Evolutionary conservation across 2,113 vertebrate genomes (phyloP).

Genomic region (Atrichornis clamosus): DNA sequence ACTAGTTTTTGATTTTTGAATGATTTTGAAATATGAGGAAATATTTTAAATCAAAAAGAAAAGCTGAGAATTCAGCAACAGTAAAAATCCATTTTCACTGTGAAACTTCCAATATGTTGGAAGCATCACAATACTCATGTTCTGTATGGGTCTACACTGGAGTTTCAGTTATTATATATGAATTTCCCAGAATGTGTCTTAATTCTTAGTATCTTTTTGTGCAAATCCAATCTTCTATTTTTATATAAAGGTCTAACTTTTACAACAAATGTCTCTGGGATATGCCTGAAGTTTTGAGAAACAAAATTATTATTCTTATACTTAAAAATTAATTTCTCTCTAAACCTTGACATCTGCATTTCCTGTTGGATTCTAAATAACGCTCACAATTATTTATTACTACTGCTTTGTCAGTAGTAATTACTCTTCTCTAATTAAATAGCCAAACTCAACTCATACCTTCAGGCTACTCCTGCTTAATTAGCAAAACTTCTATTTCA

Average conservation of each 20-base stretch:
- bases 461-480: not conserved
- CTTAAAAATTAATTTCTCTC: not conserved
- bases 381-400: not conserved
- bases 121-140: not conserved
- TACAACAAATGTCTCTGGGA: not conserved
- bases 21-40: not conserved
- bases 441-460: not conserved
- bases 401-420: not conserved
- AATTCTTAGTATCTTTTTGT: conserved; percentile 18
- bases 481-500: not conserved
- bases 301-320: conserved; percentile 22
- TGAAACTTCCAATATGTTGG: not conserved
- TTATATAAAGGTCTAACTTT: conserved; percentile 48
- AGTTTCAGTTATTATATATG: not conserved
- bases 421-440: not conserved
- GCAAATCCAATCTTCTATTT: conserved; percentile 49
- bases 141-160: not conserved
- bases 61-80: not conserved
- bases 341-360: not conserved
- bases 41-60: not conserved
- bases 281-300: conserved; percentile 24
- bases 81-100: not conserved
- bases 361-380: not conserved
- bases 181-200: conserved; percentile 17
- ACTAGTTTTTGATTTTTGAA: not conserved